Evolutionary conservation across 2,113 vertebrate genomes (phyloP).

Genomic region (Ramphastos sulfuratus): DNA sequence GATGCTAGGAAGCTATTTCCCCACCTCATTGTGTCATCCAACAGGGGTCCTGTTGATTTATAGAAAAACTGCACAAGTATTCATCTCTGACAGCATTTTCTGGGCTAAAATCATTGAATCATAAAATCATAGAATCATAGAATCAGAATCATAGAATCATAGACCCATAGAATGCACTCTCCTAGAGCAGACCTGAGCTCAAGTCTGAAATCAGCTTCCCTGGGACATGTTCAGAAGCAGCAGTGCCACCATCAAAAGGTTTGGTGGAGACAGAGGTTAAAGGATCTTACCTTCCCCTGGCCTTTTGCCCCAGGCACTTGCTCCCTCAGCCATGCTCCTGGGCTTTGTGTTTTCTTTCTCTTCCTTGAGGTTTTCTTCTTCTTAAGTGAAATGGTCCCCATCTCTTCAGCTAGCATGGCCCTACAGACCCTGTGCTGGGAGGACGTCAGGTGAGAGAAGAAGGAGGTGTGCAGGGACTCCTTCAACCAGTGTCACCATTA

Average conservation of each 20-base stretch:
- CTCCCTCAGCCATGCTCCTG: fast-evolving
- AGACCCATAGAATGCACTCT: background rate
- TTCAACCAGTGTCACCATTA: background rate
- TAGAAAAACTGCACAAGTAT: background rate
- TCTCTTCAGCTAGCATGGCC: background rate
- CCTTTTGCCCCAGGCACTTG: background rate
- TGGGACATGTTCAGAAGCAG: background rate
- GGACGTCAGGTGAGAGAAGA: background rate
- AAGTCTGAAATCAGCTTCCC: background rate
- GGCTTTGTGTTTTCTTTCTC: background rate
- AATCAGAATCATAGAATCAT: too few relatives aligned
- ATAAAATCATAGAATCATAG: too few relatives aligned
- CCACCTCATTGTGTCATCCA: background rate
- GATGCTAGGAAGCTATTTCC: background rate
- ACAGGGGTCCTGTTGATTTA: background rate
- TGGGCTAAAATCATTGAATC: background rate
- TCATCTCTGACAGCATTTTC: background rate
- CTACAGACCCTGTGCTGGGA: background rate
- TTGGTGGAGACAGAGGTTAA: background rate
- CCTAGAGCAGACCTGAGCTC: background rate
- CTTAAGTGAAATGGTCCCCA: background rate
- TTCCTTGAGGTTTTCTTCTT: background rate
- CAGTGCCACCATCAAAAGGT: background rate
- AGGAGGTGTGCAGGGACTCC: background rate
- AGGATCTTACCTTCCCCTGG: background rate